phyloP scores from a whole-genome alignment of 2,113 vertebrate species.

The Diphyllodes magnificus region DNA sequence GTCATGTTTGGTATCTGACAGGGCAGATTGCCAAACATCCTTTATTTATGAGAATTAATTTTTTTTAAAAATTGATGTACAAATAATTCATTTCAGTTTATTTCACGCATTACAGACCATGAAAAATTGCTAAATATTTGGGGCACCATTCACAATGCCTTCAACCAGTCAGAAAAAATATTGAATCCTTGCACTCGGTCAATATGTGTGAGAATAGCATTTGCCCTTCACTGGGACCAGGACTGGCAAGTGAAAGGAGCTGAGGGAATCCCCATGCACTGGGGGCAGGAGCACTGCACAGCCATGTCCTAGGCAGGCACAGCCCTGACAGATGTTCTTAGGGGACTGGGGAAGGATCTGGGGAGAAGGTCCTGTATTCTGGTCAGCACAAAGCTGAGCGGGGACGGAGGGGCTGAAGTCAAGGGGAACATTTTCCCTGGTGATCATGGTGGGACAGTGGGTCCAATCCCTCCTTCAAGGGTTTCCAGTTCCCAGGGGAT shows the following conservation, averaged over 20 bases:
- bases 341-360: too few relatives aligned
- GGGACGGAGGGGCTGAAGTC: neutral
- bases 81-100: neutral
- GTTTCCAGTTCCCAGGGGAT: neutral
- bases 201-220: neutral
- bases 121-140: neutral
- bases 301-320: rapidly evolving
- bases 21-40: neutral
- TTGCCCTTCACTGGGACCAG: neutral
- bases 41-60: neutral
- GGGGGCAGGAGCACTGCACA: neutral
- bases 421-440: neutral
- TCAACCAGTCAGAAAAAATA: neutral
- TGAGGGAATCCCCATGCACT: rapidly evolving
- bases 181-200: neutral
- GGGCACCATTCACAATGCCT: neutral
- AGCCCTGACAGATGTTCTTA: rapidly evolving
- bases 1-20: neutral
- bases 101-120: neutral
- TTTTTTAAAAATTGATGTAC: neutral
- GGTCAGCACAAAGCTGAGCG: neutral
- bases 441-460: neutral
- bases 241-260: neutral
- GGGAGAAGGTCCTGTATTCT: neutral
- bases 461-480: neutral